Conservation (phyloP, 2,888 invertebrate genomes). For the Lathronympha strigana region DNA sequence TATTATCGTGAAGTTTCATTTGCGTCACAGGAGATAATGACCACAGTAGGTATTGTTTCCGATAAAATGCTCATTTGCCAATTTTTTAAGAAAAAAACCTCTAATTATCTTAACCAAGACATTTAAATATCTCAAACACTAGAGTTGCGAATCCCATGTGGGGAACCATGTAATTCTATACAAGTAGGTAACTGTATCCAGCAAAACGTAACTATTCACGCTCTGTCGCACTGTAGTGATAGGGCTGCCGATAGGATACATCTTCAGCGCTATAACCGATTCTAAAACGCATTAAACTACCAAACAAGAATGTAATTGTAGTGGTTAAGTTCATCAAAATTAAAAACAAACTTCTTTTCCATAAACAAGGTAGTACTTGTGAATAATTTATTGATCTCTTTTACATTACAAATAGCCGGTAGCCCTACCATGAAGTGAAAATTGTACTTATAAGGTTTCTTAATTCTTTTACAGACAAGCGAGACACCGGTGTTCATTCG, state of each 20-base stretch:
- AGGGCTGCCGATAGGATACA: conserved; percentile 31
- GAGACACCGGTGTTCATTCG: conserved; percentile 57
- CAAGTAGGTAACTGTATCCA: conserved; percentile 39
- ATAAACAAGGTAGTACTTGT: neutral
- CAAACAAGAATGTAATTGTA: neutral
- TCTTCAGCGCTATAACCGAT: neutral
- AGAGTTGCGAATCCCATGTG: conserved; percentile 29
- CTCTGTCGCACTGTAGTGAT: conserved; percentile 50
- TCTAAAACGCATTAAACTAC: neutral
- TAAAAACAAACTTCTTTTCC: neutral
- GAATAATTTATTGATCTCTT: neutral
- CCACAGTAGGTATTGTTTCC: conserved; percentile 26
- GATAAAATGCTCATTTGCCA: conserved; percentile 6
- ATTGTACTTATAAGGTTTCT: conserved; percentile 67
- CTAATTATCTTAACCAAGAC: neutral
- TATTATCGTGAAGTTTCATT: conserved; percentile 58
- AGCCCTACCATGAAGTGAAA: conserved; percentile 42
- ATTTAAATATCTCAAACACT: neutral
- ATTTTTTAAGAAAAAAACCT: neutral
- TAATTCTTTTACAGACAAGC: conserved; percentile 67
- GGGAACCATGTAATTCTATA: conserved; percentile 30
- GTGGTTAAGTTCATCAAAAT: neutral
- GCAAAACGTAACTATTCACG: conserved; percentile 59
- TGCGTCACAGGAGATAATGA: conserved; percentile 62
- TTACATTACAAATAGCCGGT: conserved; percentile 9